Evolutionary conservation across 2,797 vertebrate genomes (phyloP).

Genomic region (Cossypha caffra): DNA sequence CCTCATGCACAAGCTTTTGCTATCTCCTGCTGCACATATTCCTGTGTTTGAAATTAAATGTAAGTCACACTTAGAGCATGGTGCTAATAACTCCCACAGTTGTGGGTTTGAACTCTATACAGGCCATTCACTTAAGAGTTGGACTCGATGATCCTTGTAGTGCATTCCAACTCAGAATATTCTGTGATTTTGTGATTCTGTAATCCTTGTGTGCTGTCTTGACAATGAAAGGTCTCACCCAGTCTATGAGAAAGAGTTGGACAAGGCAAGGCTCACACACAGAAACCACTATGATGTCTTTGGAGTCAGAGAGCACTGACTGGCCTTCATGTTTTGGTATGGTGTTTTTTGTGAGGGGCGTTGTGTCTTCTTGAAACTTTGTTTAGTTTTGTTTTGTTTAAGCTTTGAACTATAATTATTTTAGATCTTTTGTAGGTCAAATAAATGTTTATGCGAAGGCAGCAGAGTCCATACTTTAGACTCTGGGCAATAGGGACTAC

Average conservation of each 20-base stretch:
- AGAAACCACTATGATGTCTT: background rate
- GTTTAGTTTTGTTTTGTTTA: background rate
- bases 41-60: background rate
- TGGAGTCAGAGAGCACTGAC: background rate
- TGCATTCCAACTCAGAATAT: background rate
- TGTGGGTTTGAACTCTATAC: background rate
- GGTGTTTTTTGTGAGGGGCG: fast-evolving
- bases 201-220: background rate
- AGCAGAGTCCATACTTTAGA: background rate
- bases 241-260: background rate
- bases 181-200: background rate
- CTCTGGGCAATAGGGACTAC: background rate
- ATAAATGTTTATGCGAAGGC: background rate
- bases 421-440: background rate
- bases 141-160: background rate
- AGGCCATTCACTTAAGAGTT: background rate
- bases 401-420: background rate
- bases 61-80: background rate
- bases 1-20: background rate
- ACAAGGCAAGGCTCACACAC: background rate
- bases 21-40: background rate
- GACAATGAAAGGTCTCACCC: background rate
- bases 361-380: background rate
- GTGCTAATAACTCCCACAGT: background rate
- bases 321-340: background rate